Evolutionary conservation across 2,888 invertebrate species (phyloP).

Genomic region (Anoncus sp.): DNA sequence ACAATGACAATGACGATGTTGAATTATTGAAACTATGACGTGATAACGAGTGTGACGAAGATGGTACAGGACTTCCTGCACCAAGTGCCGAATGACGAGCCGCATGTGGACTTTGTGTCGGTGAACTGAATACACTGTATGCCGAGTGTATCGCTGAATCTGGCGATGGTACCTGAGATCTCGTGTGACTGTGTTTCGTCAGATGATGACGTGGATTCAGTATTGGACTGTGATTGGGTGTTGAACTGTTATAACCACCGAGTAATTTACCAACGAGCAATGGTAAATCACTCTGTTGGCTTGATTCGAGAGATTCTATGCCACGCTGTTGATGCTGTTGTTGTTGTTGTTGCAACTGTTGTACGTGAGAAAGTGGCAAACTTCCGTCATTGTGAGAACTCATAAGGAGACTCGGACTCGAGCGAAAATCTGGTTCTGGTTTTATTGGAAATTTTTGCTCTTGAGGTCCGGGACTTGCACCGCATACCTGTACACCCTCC

Average conservation of each 20-base stretch:
- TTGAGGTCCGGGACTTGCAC: constrained; percentile 79
- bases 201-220: constrained; percentile 82
- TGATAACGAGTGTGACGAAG: constrained; percentile 80
- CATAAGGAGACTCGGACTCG: constrained; percentile 77
- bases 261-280: constrained; percentile 86
- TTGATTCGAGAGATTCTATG: constrained; percentile 77
- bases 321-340: constrained; percentile 67
- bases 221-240: constrained; percentile 88
- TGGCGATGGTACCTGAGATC: constrained; percentile 88
- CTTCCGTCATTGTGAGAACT: constrained; percentile 77
- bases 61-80: constrained; percentile 81
- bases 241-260: constrained; percentile 87
- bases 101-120: constrained; percentile 94
- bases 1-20: constrained; percentile 83
- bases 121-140: constrained; percentile 92
- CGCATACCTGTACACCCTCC: constrained; percentile 83
- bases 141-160: constrained; percentile 96
- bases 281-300: constrained; percentile 83
- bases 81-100: constrained; percentile 89
- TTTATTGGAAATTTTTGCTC: constrained; percentile 82
- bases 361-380: constrained; percentile 76
- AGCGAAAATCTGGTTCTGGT: constrained; percentile 81
- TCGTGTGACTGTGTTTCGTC: constrained; percentile 81
- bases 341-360: constrained; percentile 72
- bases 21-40: constrained; percentile 82